Percentiles rank a stretch among this genome's conserved stretches.
Evolutionary conservation across 2,113 vertebrate species (phyloP).

Genomic region (Triplophysa siluroides): DNA sequence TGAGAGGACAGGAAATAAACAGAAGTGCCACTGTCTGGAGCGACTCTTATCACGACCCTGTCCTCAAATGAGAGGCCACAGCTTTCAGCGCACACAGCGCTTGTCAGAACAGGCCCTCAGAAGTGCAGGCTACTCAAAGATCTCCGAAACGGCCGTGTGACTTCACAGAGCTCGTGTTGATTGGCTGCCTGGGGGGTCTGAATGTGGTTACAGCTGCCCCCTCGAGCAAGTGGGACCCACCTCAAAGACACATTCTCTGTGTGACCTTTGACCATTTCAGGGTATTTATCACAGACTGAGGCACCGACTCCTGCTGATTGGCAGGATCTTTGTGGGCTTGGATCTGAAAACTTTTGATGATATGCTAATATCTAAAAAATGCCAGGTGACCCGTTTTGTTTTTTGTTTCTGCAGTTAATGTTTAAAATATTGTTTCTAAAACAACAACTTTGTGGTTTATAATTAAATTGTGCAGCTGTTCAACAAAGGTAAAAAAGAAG

Average conservation of each 20-base stretch:
- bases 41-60: slow-evolving; percentile 35
- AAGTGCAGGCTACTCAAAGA: background rate
- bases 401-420: too few relatives aligned
- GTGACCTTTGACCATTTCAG: slow-evolving; percentile 14
- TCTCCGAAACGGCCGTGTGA: background rate
- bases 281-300: background rate
- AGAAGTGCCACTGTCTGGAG: slow-evolving; percentile 21
- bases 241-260: slow-evolving; percentile 17
- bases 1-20: slow-evolving; percentile 18
- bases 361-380: background rate
- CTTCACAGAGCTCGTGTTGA: background rate
- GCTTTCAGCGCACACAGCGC: slow-evolving; percentile 6
- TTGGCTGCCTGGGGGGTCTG: slow-evolving; percentile 23
- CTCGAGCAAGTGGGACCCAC: background rate
- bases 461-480: too few relatives aligned
- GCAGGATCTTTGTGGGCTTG: background rate
- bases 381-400: too few relatives aligned
- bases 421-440: too few relatives aligned
- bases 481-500: too few relatives aligned
- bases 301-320: background rate
- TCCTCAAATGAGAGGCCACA: background rate
- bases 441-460: too few relatives aligned
- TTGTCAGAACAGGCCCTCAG: slow-evolving; percentile 11
- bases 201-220: slow-evolving; percentile 25
- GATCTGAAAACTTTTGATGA: background rate